These are phyloP conservation scores for Caenorhabditis sp. DNA, from an alignment of 2,888 invertebrate genomes.

Conservation along the genomic window DNA sequence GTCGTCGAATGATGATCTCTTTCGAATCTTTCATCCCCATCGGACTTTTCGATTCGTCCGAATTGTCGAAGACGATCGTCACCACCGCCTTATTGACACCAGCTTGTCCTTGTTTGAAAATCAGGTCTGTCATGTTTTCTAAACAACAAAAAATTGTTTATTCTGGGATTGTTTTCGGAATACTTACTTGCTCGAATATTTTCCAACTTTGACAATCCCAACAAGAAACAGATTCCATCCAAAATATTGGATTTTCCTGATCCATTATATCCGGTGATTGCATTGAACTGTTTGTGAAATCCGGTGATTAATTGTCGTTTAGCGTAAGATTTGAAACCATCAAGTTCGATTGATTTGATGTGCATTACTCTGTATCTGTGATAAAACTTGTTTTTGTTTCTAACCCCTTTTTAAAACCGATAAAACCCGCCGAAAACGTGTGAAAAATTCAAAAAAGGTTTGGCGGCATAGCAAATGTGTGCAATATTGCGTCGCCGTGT, in stretches of 20 bases:
- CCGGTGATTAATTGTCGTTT: slow-evolving; percentile 88
- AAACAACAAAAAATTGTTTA: slow-evolving; percentile 73
- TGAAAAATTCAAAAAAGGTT: slow-evolving; percentile 4
- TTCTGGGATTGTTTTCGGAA: neutral
- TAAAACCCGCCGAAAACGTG: neutral
- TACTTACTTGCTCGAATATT: slow-evolving; percentile 52
- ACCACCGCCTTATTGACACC: slow-evolving; percentile 94
- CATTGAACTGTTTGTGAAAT: slow-evolving; percentile 94
- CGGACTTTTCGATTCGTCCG: slow-evolving; percentile 80
- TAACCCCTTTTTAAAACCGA: no score
- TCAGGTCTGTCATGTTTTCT: slow-evolving; percentile 87
- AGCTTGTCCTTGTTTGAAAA: slow-evolving; percentile 96
- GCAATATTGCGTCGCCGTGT: slow-evolving; percentile 5
- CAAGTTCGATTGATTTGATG: slow-evolving; percentile 88
- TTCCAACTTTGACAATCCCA: slow-evolving; percentile 90
- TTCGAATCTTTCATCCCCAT: slow-evolving; percentile 88
- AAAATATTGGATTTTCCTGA: slow-evolving; percentile 76
- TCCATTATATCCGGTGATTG: slow-evolving; percentile 81
- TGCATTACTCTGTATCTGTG: slow-evolving; percentile 78
- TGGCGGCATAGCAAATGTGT: slow-evolving; percentile 10
- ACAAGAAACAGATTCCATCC: slow-evolving; percentile 95
- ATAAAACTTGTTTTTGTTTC: neutral
- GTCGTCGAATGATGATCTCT: slow-evolving; percentile 80
- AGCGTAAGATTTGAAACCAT: slow-evolving; percentile 98
- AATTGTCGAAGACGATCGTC: slow-evolving; percentile 92